A percentile compares a stretch with the other conserved stretches of the same genome.
Conservation (phyloP, 2,113 vertebrate genomes). For the Hydrolagus affinis region DNA sequence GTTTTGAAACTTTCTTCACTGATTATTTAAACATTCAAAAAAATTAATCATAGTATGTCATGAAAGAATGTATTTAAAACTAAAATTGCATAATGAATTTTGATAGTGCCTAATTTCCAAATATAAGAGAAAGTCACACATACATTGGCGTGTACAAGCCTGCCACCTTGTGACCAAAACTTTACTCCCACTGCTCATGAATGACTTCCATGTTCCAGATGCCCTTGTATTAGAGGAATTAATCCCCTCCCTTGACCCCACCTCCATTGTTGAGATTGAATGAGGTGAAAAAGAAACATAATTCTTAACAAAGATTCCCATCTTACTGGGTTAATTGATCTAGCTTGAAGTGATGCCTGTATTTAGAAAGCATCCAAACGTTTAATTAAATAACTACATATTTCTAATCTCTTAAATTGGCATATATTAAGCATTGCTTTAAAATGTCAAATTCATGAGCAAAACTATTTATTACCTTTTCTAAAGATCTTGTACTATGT, state of each 20-base stretch:
- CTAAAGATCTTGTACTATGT: not conserved
- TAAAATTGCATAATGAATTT: not conserved
- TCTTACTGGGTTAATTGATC: slow-evolving; percentile 14
- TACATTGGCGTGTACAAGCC: slow-evolving; percentile 3
- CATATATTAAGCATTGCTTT: slow-evolving; percentile 19
- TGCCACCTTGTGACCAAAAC: slow-evolving; percentile 30
- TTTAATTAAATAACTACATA: slow-evolving; percentile 17
- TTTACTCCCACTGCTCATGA: not conserved
- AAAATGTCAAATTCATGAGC: slow-evolving; percentile 24
- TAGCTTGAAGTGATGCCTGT: not conserved
- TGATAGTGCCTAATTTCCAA: not conserved
- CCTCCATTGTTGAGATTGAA: not conserved
- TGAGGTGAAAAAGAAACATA: slow-evolving; percentile 4
- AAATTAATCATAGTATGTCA: not conserved
- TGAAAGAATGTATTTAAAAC: not conserved
- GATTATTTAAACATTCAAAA: not conserved
- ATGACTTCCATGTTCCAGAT: not conserved
- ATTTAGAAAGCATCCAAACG: slow-evolving; percentile 8
- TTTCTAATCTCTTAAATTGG: not conserved
- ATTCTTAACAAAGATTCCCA: slow-evolving; percentile 11
- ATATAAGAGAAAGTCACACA: not conserved
- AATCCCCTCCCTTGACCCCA: too few species aligned
- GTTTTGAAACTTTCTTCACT: not conserved
- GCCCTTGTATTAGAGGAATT: too few species aligned
- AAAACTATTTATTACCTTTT: slow-evolving; percentile 9